Base-by-base conservation (phyloP, 1,140 invertebrate species). In the Drosophila ogumai region DNA sequence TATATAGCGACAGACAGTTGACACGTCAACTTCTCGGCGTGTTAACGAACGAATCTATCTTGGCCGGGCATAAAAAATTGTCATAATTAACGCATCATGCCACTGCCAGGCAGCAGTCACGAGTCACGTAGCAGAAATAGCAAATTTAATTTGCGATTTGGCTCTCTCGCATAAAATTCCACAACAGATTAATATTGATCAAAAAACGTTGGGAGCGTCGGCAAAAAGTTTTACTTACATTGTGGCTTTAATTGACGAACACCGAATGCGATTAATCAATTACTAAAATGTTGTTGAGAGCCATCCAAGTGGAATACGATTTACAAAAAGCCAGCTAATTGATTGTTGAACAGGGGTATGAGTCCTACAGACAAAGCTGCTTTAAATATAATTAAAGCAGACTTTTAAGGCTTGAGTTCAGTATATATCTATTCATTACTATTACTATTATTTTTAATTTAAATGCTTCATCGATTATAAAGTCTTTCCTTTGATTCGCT, bases 121-220 rank as follows among this genome's bases (percentile, higher is more conserved):
- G 66, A 80, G 69, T 66, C 82, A 90, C 85, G 85, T 90, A 90
- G 73, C 81, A 73, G 49, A 90, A 81, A 90, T 81, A 90, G 59
- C 52, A 63, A 84, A 90, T 90, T 90, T 79, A 81, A 90, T 90
- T 90, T 81, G 59, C 59, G 69, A 81, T 78, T 90, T 81, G 79
- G 85, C 71, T 46, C 66, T 61, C 69, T 61, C 60, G 38, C 82
- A 88, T 84, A 79, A 71, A 76, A 72, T 52, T 52, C 46, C 46
- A 15, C 61, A 60, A 72, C 40, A 72, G 54, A 80, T 61, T 47
- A 79, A 64, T 57, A 69, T 67, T 63, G 58, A 59, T 52, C 47
- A 46, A 64, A 64, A 38, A 56, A 28, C 46, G 44, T 25, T 25
- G 12, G 44, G 44, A 25, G 22, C 44, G 44, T 13, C 19, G 22